These are phyloP conservation scores for Leuciscus waleckii DNA, from an alignment of 2,797 vertebrate species.

Conservation along the genomic window DNA sequence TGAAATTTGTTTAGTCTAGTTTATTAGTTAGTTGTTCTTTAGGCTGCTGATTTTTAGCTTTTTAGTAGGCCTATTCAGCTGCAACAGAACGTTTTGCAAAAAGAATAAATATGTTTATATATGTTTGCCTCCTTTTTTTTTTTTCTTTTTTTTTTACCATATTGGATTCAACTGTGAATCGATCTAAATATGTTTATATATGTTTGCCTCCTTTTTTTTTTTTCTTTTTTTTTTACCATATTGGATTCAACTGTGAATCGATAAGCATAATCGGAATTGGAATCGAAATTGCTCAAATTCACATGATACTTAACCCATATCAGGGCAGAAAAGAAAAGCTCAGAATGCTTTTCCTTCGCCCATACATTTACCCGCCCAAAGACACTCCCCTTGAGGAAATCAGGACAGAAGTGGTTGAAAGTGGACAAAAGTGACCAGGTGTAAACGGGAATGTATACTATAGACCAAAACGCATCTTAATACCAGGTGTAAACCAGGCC, in stretches of 20 bases:
- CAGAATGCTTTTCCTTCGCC: not conserved
- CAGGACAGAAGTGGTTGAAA: not conserved
- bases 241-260: not conserved
- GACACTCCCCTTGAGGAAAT: not conserved
- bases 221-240: not conserved
- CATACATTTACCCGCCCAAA: not conserved
- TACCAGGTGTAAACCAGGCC: not conserved
- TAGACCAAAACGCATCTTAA: not conserved
- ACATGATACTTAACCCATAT: not conserved
- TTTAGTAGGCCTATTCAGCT: not conserved
- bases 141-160: not conserved
- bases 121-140: not conserved
- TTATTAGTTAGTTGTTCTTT: not conserved
- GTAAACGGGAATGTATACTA: not conserved
- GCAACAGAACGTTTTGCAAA: not conserved
- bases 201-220: not conserved
- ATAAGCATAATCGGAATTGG: not conserved
- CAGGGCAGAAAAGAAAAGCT: not conserved
- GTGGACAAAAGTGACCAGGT: not conserved
- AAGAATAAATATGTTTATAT: not conserved
- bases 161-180: not conserved
- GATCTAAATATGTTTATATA: not conserved
- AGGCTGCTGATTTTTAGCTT: not conserved
- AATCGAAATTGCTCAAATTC: not conserved
- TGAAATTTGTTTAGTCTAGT: not conserved